Conservation (phyloP, 2,797 vertebrate species). For the Oreortyx pictus region DNA sequence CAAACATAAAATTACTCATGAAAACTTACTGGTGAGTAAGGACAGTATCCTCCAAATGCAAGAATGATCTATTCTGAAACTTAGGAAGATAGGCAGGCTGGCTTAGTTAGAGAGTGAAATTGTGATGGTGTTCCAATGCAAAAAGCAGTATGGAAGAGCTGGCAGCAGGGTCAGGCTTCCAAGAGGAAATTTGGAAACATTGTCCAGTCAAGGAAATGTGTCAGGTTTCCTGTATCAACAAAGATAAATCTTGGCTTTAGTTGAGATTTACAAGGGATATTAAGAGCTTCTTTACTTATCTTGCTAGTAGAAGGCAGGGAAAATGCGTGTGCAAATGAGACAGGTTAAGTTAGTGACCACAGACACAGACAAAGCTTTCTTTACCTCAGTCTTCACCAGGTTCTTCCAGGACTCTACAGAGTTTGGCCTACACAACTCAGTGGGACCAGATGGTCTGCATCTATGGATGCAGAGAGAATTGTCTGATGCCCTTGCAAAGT, state of each 20-base stretch:
- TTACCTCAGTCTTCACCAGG: neutral
- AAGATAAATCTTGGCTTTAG: neutral
- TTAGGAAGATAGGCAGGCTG: neutral
- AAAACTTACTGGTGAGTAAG: neutral
- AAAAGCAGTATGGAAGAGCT: neutral
- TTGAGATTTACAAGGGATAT: neutral
- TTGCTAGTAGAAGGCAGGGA: neutral
- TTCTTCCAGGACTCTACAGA: neutral
- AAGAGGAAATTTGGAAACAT: neutral
- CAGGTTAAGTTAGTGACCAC: neutral
- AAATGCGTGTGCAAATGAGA: neutral
- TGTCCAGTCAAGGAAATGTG: neutral
- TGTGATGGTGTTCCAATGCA: neutral
- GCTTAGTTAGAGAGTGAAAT: neutral
- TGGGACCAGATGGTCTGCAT: neutral
- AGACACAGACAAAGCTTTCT: neutral
- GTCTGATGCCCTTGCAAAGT: neutral
- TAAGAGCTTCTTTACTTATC: neutral
- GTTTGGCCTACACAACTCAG: too few relatives aligned
- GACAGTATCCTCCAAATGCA: neutral
- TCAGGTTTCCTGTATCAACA: neutral
- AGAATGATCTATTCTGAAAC: neutral
- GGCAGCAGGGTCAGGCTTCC: neutral
- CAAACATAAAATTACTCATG: neutral
- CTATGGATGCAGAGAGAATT: neutral